Evolutionary conservation across 1,140 invertebrate genomes (phyloP).

Genomic region (Watersipora subatra): DNA sequence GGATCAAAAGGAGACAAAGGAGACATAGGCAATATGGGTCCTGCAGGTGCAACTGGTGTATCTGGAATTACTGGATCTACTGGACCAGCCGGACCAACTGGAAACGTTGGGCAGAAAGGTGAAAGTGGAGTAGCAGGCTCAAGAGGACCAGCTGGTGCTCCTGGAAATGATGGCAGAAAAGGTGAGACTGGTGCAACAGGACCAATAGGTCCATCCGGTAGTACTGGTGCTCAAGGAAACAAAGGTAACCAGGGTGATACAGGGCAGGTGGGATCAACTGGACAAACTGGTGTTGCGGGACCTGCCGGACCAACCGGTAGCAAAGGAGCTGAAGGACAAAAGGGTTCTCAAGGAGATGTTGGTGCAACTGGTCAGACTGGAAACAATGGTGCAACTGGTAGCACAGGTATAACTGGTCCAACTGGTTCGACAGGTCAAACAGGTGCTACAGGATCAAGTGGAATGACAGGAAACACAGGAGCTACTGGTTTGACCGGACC

Average conservation of each 20-base stretch:
- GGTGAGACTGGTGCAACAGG: slow-evolving; percentile 9
- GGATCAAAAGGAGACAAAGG: neutral
- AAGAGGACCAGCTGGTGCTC: neutral
- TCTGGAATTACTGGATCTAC: slow-evolving; percentile 2
- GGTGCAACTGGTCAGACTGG: slow-evolving; percentile 10
- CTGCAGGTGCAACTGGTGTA: neutral
- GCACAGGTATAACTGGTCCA: slow-evolving; percentile 7
- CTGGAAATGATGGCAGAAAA: slow-evolving; percentile 2
- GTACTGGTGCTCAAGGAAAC: neutral
- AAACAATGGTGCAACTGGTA: slow-evolving; percentile 10
- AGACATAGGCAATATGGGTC: slow-evolving; percentile 1
- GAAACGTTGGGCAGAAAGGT: slow-evolving; percentile 3
- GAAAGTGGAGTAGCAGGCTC: slow-evolving; percentile 1
- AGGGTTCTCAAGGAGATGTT: slow-evolving; percentile 1
- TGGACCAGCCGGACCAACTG: slow-evolving; percentile 6
- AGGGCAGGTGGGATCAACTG: slow-evolving; percentile 8
- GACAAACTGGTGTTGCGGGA: slow-evolving; percentile 9
- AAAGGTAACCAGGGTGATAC: slow-evolving; percentile 3
- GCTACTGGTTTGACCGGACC: neutral
- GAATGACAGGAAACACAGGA: neutral
- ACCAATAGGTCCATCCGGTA: slow-evolving; percentile 1
- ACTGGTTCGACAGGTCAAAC: slow-evolving; percentile 8
- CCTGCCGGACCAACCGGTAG: slow-evolving; percentile 5
- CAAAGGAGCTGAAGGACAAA: slow-evolving; percentile 3
- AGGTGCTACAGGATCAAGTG: slow-evolving; percentile 7